Conservation (phyloP, 2,888 invertebrate species). For the Ferdinandea cuprea region DNA sequence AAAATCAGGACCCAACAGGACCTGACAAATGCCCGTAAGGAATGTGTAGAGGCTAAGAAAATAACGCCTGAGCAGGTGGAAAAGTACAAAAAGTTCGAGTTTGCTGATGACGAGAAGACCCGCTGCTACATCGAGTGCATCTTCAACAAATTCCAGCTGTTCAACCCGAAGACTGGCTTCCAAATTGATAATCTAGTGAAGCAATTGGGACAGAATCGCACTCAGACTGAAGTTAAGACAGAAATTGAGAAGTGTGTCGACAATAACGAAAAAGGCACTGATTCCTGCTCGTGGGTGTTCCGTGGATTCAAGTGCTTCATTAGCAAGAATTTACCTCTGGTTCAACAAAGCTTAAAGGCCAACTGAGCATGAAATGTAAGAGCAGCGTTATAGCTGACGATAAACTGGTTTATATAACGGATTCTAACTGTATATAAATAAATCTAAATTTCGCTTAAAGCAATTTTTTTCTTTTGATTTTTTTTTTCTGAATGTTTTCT, state of each 20-base stretch:
- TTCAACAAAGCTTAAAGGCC: slow-evolving; percentile 81
- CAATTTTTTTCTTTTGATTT: not conserved
- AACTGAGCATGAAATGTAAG: slow-evolving; percentile 67
- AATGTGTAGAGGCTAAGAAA: slow-evolving; percentile 80
- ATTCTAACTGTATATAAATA: slow-evolving; percentile 61
- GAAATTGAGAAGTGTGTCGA: slow-evolving; percentile 82
- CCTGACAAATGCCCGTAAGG: slow-evolving; percentile 80
- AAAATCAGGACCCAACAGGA: slow-evolving; percentile 81
- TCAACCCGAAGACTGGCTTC: slow-evolving; percentile 81
- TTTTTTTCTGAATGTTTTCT: too few species aligned
- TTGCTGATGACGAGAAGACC: slow-evolving; percentile 82
- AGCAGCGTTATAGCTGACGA: slow-evolving; percentile 42
- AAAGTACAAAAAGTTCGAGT: slow-evolving; percentile 82
- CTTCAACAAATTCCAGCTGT: slow-evolving; percentile 82
- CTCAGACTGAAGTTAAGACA: slow-evolving; percentile 80
- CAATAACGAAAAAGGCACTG: slow-evolving; percentile 81
- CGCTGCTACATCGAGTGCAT: slow-evolving; percentile 82
- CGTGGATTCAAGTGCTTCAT: slow-evolving; percentile 83
- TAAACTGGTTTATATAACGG: slow-evolving; percentile 47
- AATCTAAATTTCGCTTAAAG: slow-evolving; percentile 47
- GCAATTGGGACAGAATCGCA: slow-evolving; percentile 81
- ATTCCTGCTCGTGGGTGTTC: slow-evolving; percentile 81
- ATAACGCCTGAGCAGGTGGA: slow-evolving; percentile 80
- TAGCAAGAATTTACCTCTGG: slow-evolving; percentile 81
- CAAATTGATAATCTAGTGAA: slow-evolving; percentile 81